Base-by-base conservation (phyloP, 1,140 invertebrate genomes). In the Latrodectus geometricus region DNA sequence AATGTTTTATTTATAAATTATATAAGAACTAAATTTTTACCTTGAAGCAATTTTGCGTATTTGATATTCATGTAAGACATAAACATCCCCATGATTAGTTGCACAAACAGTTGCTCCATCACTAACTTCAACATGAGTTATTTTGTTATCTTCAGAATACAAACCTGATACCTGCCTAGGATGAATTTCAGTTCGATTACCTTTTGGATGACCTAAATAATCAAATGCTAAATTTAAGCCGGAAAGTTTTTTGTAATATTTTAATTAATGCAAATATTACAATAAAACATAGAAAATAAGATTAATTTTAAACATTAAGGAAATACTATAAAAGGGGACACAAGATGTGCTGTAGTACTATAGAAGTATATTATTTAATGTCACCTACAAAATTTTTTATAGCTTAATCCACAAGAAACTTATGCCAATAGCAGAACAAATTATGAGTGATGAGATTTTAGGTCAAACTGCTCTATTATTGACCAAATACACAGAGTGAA, bases 41-140 rank as follows among this genome's bases (percentile, higher is more conserved):
- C 93, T 95, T 20, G 94, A 93, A 48, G 93, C 93, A 48, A 96
- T 94, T 91, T 94, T 95, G 86, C 93, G 92, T 89, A 92, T 93
- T 78, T 94, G 93, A 90, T 94, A 94, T 89, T 95, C 94, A 90
- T 95, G 93, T 8, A 95, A 91, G 15, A 95, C 91, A 91, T 93
- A 95, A 50, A 96, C 92, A 90, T 95, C 93, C 0, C 95, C 95
- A 68, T 92, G 92, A 74, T 91, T 92, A 0, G 94, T 94, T 9
- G 93, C 92, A 85, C 94, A 91, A 9, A 94, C 93, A 7, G 94
- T 95, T 48, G 95, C 94, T 4, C 94, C 95, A 91, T 94, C 94
- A 86, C 93, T 94, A 2, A 93, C 93, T 14, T 92, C 92, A 12
- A 94, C 94, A 79, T 89, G 89, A 21, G 89, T 89, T 73, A 93